A percentile compares a stretch with the other conserved stretches of the same genome.
phyloP scores from a whole-genome alignment of 2,888 invertebrate species.

The Strigamia transsilvanica region DNA sequence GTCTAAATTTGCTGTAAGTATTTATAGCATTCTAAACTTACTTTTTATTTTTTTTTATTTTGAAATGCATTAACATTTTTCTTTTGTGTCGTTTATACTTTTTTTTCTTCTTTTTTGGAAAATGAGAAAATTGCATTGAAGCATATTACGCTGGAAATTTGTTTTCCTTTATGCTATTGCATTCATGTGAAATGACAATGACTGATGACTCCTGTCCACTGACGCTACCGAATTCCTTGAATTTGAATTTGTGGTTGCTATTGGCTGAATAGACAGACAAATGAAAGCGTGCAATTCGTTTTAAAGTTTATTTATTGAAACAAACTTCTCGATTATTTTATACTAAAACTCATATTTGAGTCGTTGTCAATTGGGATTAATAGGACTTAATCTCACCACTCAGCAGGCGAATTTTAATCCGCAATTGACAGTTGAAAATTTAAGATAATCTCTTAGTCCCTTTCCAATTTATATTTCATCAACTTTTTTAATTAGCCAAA shows the following conservation, averaged over 20 bases:
- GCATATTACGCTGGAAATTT: conserved; percentile 26
- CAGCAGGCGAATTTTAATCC: conserved; percentile 12
- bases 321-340: conserved; percentile 2
- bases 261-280: conserved; percentile 29
- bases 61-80: neutral
- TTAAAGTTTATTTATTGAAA: conserved; percentile 35
- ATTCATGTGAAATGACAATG: conserved; percentile 42
- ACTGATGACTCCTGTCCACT: conserved; percentile 49
- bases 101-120: neutral
- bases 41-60: neutral
- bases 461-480: neutral
- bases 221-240: conserved; percentile 31
- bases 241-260: conserved; percentile 36
- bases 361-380: conserved; percentile 22
- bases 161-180: conserved; percentile 22
- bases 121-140: neutral
- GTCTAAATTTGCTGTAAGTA: conserved; percentile 82
- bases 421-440: conserved; percentile 7
- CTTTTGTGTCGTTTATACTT: conserved; percentile 3
- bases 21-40: conserved; percentile 17
- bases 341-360: neutral
- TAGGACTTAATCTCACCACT: neutral
- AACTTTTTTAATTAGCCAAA: neutral
- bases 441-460: conserved; percentile 9
- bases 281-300: conserved; percentile 4